Evolutionary conservation across 2,888 invertebrate species (phyloP).

Genomic region (Biston betularia): DNA sequence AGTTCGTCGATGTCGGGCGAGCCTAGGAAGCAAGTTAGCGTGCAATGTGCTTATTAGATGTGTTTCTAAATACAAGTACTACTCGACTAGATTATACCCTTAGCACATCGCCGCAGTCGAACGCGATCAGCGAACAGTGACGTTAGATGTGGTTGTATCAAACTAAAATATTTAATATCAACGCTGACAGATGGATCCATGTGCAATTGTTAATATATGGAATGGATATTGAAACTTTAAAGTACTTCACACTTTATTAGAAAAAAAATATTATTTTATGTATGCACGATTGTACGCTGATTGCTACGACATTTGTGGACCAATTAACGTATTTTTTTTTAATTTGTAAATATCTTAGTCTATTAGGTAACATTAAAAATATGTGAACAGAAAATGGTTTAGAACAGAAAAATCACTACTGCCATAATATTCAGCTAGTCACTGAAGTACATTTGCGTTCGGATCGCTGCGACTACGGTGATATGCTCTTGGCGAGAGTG

Average conservation of each 20-base stretch:
- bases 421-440: neutral
- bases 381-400: neutral
- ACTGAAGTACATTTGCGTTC: neutral
- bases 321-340: too few relatives aligned
- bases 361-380: too few relatives aligned
- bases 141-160: neutral
- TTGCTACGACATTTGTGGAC: too few relatives aligned
- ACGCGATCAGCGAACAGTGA: neutral
- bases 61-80: constrained; percentile 4
- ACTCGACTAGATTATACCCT: neutral
- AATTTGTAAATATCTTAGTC: too few relatives aligned
- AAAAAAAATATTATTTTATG: neutral
- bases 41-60: constrained; percentile 38
- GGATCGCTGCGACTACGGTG: neutral
- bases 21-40: constrained; percentile 59
- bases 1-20: constrained; percentile 61
- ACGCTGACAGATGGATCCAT: too few relatives aligned
- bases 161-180: neutral
- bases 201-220: too few relatives aligned
- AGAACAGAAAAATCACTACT: neutral
- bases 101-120: neutral
- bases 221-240: too few relatives aligned
- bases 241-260: too few relatives aligned
- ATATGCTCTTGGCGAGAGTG: constrained; percentile 1
- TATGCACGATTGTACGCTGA: too few relatives aligned